These are phyloP conservation scores for Triplophysa yarkandensis DNA, from an alignment of 2,797 vertebrate species.

Conservation along the genomic window DNA sequence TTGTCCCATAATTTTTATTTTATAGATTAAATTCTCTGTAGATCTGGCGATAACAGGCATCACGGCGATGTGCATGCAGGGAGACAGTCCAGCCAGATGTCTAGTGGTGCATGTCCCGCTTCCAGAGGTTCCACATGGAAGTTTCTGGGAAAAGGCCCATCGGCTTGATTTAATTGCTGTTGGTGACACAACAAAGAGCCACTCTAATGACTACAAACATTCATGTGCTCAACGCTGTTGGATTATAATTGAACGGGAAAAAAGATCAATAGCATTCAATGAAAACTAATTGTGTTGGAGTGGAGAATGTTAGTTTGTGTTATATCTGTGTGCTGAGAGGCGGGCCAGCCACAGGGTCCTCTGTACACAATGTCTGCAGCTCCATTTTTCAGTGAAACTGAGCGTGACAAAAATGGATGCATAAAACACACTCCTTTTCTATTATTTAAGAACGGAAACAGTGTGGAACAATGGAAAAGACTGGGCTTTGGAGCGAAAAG, in stretches of 20 bases:
- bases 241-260: conserved; percentile 70
- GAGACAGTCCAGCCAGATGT: conserved; percentile 62
- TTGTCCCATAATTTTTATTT: conserved; percentile 77
- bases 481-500: conserved; percentile 31
- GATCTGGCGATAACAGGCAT: conserved; percentile 54
- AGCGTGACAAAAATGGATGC: conserved; percentile 73
- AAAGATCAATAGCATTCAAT: conserved; percentile 80
- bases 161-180: conserved; percentile 79
- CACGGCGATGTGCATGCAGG: conserved; percentile 65
- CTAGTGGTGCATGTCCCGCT: conserved; percentile 76
- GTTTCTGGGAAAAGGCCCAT: conserved; percentile 69
- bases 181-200: conserved; percentile 77
- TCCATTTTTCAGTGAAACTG: conserved; percentile 78
- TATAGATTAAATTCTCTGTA: conserved; percentile 72
- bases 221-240: conserved; percentile 75
- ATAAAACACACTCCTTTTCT: conserved; percentile 74
- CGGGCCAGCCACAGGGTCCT: background rate
- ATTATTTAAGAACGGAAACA: conserved; percentile 75
- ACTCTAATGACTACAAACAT: conserved; percentile 80
- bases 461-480: conserved; percentile 57
- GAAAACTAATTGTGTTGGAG: conserved; percentile 77
- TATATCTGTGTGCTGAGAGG: conserved; percentile 18
- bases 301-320: conserved; percentile 50
- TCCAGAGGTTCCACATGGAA: conserved; percentile 69
- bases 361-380: conserved; percentile 66